Evolutionary conservation across 1,140 invertebrate species (phyloP).

Genomic region (Pygmarrhopalites habei): DNA sequence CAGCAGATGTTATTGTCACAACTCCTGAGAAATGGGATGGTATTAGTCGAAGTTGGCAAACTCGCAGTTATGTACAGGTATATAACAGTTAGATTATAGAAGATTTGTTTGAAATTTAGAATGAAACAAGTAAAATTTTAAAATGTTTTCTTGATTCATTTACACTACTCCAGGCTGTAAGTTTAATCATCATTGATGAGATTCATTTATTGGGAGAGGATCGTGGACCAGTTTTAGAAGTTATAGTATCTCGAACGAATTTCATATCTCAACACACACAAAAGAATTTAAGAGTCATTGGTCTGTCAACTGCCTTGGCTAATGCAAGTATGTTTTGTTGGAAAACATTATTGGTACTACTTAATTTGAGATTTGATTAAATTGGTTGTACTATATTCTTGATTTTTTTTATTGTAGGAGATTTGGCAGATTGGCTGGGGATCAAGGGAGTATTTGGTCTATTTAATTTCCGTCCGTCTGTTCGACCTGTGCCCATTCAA

Average conservation of each 20-base stretch:
- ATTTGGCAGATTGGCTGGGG: conserved; percentile 93
- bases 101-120: background rate
- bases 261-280: conserved; percentile 84
- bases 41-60: conserved; percentile 95
- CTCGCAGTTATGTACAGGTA: conserved; percentile 79
- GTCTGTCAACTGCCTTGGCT: conserved; percentile 92
- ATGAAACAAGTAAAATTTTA: background rate
- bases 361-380: too few species aligned
- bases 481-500: conserved; percentile 92
- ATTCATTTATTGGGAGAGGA: conserved; percentile 93
- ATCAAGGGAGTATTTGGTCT: conserved; percentile 72
- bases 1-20: conserved; percentile 88
- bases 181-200: conserved; percentile 94
- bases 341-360: too few species aligned
- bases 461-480: conserved; percentile 96
- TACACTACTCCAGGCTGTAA: conserved; percentile 58
- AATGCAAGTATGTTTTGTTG: too few species aligned
- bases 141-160: too few species aligned
- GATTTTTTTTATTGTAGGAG: too few species aligned
- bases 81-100: too few species aligned
- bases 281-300: conserved; percentile 73
- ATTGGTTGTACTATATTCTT: too few species aligned
- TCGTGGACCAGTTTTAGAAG: conserved; percentile 74
- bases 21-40: conserved; percentile 99
- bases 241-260: conserved; percentile 63